Base-by-base conservation (phyloP, 2,888 invertebrate species). In the Drosophila dives region DNA sequence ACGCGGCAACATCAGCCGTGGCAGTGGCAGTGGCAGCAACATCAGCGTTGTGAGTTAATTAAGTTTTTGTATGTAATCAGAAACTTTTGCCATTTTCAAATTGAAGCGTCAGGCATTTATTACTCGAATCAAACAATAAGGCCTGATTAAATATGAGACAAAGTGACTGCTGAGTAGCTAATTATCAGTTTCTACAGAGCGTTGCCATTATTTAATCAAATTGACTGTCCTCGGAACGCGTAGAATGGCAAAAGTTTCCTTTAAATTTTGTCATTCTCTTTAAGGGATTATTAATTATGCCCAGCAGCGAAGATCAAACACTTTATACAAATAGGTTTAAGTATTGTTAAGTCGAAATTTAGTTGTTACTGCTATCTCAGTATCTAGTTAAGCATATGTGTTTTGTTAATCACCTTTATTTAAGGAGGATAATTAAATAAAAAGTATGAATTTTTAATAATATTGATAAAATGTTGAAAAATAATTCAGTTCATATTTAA, bases 21-120 rank as follows among this genome's bases (percentile, higher is more conserved):
- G 29, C 29, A 29, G 29, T 29, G 29, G 29, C 29, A 29, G 29
- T 29, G 29, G 29, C 29, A 29, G 29, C n/a, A 5, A 15, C 45
- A 45, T 23, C 45, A 23, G 58, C 58, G 36, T 45, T 36, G 62
- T 17, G 45, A 67, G 64, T 71, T 77, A 80, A 80, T 80, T 80
- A 80, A 77, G 80, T 77, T 80, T 69, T 64, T 64, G 67, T 60
- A 65, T 74, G 65, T 71, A 80, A 80, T 80, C 80, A 80, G 75
- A 66, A 80, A 71, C 60, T 80, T 75, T 75, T 50, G 63, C 54
- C 66, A 64, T 74, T 71, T 80, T 45, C 45, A 45, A 77, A 80
- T 80, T 80, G 74, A 80, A 80, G 73, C 69, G 64, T 61, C 67
- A 65, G 76, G 58, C 77, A 53, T 77, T 80, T 77, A 80, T 77